These are phyloP conservation scores for Microcebus lehilahytsara DNA, from an alignment of 2,113 vertebrate species.

Conservation along the genomic window DNA sequence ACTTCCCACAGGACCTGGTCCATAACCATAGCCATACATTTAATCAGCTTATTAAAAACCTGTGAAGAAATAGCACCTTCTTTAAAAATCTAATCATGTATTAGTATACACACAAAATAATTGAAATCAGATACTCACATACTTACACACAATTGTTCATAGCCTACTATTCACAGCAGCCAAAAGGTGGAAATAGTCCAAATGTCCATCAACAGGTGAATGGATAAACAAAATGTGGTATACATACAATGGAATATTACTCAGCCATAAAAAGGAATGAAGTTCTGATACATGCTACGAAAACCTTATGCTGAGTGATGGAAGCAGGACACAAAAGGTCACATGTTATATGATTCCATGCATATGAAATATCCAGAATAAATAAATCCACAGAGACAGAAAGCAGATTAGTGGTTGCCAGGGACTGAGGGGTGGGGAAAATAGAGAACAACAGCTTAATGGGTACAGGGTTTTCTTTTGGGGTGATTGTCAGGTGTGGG, in stretches of 20 bases:
- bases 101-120: not conserved
- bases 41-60: not conserved
- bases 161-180: not conserved
- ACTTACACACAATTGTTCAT: not conserved
- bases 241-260: not conserved
- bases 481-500: no score
- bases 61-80: conserved; percentile 6
- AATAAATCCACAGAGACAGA: not conserved
- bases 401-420: not conserved
- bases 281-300: not conserved
- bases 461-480: not conserved
- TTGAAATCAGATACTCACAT: conserved; percentile 39
- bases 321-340: conserved; percentile 29
- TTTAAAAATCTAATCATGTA: not conserved
- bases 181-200: not conserved
- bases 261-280: not conserved
- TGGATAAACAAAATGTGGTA: conserved; percentile 14
- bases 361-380: not conserved
- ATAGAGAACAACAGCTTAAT: not conserved
- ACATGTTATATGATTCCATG: not conserved
- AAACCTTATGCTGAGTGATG: not conserved
- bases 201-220: not conserved
- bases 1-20: not conserved
- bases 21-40: not conserved
- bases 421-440: not conserved